phyloP scores from a whole-genome alignment of 2,888 invertebrate genomes.

The Himalopsyche japonica region DNA sequence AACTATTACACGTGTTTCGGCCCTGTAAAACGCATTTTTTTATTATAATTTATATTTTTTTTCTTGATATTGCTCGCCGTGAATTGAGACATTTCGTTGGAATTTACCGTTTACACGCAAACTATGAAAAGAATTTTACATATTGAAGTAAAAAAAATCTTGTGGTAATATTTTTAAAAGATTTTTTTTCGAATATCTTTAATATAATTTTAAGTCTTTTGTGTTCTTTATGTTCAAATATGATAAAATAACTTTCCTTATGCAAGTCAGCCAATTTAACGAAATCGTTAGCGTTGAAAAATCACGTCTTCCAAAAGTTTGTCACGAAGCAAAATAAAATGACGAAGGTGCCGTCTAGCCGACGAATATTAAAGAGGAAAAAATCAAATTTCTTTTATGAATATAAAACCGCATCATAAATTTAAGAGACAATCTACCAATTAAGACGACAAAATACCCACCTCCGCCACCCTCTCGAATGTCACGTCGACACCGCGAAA shows the following conservation, averaged over 20 bases:
- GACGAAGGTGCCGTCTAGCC: background rate
- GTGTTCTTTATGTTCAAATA: too few species aligned
- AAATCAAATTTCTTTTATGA: conserved; percentile 1
- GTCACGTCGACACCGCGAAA: background rate
- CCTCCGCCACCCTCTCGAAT: background rate
- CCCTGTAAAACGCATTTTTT: too few species aligned
- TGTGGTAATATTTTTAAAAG: too few species aligned
- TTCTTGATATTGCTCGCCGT: too few species aligned
- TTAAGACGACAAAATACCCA: background rate
- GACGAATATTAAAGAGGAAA: background rate
- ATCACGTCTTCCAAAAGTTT: background rate
- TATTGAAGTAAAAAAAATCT: too few species aligned
- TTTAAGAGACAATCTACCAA: background rate
- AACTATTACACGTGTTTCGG: too few species aligned
- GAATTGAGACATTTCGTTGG: too few species aligned
- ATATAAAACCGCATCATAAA: background rate
- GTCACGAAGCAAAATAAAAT: background rate
- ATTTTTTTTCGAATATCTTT: too few species aligned
- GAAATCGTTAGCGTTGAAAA: background rate
- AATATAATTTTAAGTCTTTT: too few species aligned
- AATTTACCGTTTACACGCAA: too few species aligned
- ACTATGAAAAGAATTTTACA: too few species aligned
- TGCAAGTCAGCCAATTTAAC: background rate
- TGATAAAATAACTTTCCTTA: background rate
- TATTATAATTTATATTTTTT: too few species aligned